Percentiles rank a stretch among this genome's conserved stretches.
Conservation (phyloP, 1,140 invertebrate genomes). For the Spodoptera frugiperda region DNA sequence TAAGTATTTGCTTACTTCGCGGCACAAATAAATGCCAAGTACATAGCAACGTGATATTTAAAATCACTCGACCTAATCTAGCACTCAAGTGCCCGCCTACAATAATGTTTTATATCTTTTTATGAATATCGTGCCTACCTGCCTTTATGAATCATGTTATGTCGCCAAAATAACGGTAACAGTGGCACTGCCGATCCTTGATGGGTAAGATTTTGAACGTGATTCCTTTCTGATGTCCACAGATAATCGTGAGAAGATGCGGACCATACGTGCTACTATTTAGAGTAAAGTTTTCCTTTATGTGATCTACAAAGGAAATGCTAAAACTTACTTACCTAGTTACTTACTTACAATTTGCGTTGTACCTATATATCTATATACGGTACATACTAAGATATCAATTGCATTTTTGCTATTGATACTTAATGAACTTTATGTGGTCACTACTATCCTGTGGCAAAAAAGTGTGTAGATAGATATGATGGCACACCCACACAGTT, state of each 20-base stretch:
- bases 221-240: not conserved
- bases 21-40: conserved; percentile 40
- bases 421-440: too few relatives aligned
- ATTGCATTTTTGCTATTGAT: too few relatives aligned
- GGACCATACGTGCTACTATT: conserved; percentile 5
- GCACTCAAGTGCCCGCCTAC: conserved; percentile 31
- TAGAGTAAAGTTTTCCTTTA: too few relatives aligned
- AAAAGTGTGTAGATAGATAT: too few relatives aligned
- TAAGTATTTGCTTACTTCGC: conserved; percentile 17
- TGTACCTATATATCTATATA: too few relatives aligned
- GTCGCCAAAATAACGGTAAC: not conserved
- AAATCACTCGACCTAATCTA: conserved; percentile 43
- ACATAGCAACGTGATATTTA: conserved; percentile 39
- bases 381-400: too few relatives aligned
- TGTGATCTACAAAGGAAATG: not conserved
- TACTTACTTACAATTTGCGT: too few relatives aligned
- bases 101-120: conserved; percentile 34
- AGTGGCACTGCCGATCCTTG: not conserved
- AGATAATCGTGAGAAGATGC: not conserved
- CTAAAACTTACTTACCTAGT: not conserved
- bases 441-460: too few relatives aligned
- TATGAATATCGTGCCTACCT: not conserved
- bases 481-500: too few relatives aligned
- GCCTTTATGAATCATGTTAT: not conserved
- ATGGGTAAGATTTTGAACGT: not conserved